Conservation (phyloP, 64 coral and sea anemone species). For the Pocillopora verrucosa region DNA sequence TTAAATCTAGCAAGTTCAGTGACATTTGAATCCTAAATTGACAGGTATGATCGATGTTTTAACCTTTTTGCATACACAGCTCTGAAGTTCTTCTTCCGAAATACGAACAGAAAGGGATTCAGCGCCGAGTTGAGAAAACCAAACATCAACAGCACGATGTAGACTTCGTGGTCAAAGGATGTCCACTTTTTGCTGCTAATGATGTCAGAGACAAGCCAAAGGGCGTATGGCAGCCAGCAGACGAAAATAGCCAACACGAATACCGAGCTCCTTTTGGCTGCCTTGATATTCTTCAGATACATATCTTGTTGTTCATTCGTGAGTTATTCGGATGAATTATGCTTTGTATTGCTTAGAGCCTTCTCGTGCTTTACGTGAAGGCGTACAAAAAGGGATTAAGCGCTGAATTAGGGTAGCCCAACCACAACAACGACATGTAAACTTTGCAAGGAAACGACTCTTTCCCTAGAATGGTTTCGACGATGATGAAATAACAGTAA, state of each 20-base stretch:
- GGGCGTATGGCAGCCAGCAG: constrained; percentile 46
- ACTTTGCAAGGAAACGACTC: neutral
- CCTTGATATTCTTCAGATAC: constrained; percentile 28
- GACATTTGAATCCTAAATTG: too few species aligned
- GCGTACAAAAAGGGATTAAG: too few species aligned
- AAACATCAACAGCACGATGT: constrained; percentile 13
- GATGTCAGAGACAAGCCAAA: neutral
- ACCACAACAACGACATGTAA: constrained; percentile 24
- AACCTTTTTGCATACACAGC: too few species aligned
- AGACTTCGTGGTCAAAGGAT: neutral
- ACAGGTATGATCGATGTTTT: too few species aligned
- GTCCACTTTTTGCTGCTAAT: neutral
- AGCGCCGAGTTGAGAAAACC: constrained; percentile 47
- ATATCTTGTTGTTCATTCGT: neutral
- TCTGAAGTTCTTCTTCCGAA: too few species aligned
- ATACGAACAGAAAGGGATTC: too few species aligned
- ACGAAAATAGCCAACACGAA: constrained; percentile 38
- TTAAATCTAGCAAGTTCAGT: too few species aligned
- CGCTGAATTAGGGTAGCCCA: constrained; percentile 48
- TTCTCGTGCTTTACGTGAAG: neutral
- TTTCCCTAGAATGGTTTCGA: neutral
- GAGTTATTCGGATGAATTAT: neutral
- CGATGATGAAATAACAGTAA: constrained; percentile 1
- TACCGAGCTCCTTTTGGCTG: constrained; percentile 50
- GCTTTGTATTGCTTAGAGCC: too few species aligned